Percentiles rank a stretch among this genome's conserved stretches.
phyloP scores from a whole-genome alignment of 2,113 vertebrate genomes.

The Leptodactylus fuscus region DNA sequence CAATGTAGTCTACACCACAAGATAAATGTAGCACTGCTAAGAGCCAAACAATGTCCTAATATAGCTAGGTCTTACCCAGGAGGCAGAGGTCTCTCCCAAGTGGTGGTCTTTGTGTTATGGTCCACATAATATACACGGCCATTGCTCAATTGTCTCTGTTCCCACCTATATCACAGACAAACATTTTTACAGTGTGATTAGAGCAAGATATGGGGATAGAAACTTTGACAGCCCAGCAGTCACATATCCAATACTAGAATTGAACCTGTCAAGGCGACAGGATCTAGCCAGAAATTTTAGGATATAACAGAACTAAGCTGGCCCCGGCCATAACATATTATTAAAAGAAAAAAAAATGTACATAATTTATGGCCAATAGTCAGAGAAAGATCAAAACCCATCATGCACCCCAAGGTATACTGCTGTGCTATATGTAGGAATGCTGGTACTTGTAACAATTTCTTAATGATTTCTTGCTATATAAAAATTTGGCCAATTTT shows the following conservation, averaged over 20 bases:
- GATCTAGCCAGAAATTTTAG: no score
- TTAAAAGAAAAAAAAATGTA: no score
- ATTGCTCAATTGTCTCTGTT: slow-evolving; percentile 92
- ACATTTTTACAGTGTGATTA: neutral
- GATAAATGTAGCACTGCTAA: neutral
- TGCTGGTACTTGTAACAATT: no score
- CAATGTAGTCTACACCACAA: neutral
- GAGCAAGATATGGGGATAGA: neutral
- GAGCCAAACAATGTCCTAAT: neutral
- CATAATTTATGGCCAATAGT: neutral
- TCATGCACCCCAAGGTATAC: neutral
- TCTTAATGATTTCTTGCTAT: neutral
- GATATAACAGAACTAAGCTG: no score
- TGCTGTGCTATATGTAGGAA: no score
- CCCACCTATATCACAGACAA: slow-evolving; percentile 82
- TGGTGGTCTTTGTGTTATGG: slow-evolving; percentile 98
- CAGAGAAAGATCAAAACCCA: neutral
- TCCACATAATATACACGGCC: slow-evolving; percentile 97
- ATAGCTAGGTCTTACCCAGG: slow-evolving; percentile 81
- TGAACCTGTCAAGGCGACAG: no score
- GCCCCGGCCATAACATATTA: no score
- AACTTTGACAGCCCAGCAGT: neutral
- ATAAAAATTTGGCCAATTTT: neutral
- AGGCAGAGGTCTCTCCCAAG: slow-evolving; percentile 96
- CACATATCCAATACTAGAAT: no score